Base-by-base conservation (phyloP, 2,797 vertebrate species). In the Neosalanx taihuensis region DNA sequence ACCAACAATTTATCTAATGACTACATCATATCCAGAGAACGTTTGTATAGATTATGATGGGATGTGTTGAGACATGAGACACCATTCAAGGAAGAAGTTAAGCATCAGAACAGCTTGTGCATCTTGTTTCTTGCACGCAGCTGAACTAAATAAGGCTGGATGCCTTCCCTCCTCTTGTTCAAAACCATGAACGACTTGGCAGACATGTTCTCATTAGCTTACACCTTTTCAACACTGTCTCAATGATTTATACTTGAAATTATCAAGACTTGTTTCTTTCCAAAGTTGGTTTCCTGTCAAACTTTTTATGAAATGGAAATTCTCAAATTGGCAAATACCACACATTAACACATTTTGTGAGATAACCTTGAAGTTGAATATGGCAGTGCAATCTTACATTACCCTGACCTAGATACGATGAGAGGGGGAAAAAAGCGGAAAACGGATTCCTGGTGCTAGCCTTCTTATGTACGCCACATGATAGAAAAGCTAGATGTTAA, bases 141-240 rank as follows among this genome's bases (percentile, higher is more conserved):
- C 35, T 58, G 26, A 80, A 76, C 33, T 56, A 69, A 58, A 26
- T 66, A 73, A 79, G 81, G 72, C 67, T 65, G 53, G 31, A 71
- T 60, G 51, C 61, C 6, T 51, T 60, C 30, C 29, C 66, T 35
- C 10, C 60, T 23, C 35, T 71, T 60, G 64, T 33, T 49, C 66
- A 76, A 69, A 66, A 75, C 18, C 66, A 51, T 64, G 57, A 80
- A 77, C 68, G 1, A 63, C n/a, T 79, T 81, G 80, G 76, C 77
- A 67, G 33, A 70, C 10, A 7, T 23, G 51, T 5, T n/a, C 6
- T 62, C 29, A 12, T 18, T 23, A 35, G 23, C 49, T 73, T 85
- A 78, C 77, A 53, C 69, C 72, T 89, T 83, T 81, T 78, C 76
- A 61, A 67, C 46, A 57, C 37, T 57, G 31, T 30, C 75, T 84